Evolutionary conservation across 2,113 vertebrate genomes (phyloP).

Genomic region (Etheostoma cragini): DNA sequence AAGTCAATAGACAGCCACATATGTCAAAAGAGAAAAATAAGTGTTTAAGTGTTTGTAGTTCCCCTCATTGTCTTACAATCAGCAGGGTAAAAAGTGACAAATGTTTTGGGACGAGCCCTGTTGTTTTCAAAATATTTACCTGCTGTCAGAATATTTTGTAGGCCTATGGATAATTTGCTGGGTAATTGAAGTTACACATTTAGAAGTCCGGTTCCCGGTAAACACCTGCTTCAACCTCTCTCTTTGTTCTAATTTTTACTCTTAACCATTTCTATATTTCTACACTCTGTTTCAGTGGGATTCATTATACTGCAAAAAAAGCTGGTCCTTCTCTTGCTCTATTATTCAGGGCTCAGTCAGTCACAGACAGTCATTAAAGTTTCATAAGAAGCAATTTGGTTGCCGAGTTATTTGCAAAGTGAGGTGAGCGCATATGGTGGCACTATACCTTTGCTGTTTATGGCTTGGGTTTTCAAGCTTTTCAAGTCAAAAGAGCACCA

Average conservation of each 20-base stretch:
- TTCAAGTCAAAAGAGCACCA: conserved; percentile 7
- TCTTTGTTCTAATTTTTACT: conserved; percentile 49
- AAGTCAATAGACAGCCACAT: neutral
- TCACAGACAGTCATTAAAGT: conserved; percentile 84
- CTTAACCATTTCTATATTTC: conserved; percentile 55
- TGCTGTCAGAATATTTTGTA: conserved; percentile 36
- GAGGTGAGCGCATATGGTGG: conserved; percentile 71
- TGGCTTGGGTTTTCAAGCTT: conserved; percentile 18
- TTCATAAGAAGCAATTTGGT: conserved; percentile 80
- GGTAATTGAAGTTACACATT: conserved; percentile 54
- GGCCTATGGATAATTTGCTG: conserved; percentile 2
- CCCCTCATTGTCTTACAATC: neutral
- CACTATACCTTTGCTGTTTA: conserved; percentile 62
- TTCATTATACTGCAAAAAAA: conserved; percentile 76
- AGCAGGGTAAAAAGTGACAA: conserved; percentile 45
- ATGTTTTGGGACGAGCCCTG: conserved; percentile 45
- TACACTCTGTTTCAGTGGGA: conserved; percentile 61
- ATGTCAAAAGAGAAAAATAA: conserved; percentile 1
- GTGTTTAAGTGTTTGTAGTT: neutral
- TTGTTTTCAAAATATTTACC: conserved; percentile 46
- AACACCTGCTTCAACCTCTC: conserved; percentile 19
- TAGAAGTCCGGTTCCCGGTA: conserved; percentile 30
- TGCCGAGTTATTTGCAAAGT: conserved; percentile 73
- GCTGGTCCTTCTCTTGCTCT: conserved; percentile 67
- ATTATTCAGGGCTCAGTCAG: conserved; percentile 81